These are phyloP conservation scores for Herpetotheres cachinnans DNA, from an alignment of 2,113 vertebrate genomes.

Conservation along the genomic window DNA sequence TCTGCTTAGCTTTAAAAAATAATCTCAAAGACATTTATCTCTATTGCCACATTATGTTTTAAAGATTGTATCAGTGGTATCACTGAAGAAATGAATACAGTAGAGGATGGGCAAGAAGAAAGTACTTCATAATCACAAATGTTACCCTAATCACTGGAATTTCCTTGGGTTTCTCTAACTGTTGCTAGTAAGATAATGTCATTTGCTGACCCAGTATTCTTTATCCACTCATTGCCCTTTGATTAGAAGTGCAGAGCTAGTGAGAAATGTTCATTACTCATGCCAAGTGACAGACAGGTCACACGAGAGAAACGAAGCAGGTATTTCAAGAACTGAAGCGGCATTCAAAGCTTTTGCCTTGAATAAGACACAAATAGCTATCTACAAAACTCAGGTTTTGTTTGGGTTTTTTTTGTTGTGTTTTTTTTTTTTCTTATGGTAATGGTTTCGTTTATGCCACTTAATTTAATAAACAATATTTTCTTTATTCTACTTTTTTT, in stretches of 20 bases:
- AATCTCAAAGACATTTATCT: background rate
- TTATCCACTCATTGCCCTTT: background rate
- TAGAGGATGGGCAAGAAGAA: background rate
- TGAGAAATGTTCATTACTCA: background rate
- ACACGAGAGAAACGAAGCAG: background rate
- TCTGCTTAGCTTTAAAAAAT: background rate
- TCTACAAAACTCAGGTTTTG: background rate
- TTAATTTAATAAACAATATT: background rate
- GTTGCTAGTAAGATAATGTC: background rate
- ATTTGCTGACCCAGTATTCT: background rate
- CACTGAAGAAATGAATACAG: background rate
- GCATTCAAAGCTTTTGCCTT: background rate
- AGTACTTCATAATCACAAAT: background rate
- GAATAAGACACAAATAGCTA: background rate
- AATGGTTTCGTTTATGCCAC: background rate
- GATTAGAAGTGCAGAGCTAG: background rate
- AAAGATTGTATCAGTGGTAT: background rate
- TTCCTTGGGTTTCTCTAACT: background rate
- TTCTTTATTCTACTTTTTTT: background rate
- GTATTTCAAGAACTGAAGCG: background rate
- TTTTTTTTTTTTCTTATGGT: background rate
- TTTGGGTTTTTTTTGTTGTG: no score
- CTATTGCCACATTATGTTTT: background rate
- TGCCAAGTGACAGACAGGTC: background rate
- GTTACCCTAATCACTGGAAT: background rate